Conservation (phyloP, 2,797 vertebrate genomes). For the Ptychadena robeensis region DNA sequence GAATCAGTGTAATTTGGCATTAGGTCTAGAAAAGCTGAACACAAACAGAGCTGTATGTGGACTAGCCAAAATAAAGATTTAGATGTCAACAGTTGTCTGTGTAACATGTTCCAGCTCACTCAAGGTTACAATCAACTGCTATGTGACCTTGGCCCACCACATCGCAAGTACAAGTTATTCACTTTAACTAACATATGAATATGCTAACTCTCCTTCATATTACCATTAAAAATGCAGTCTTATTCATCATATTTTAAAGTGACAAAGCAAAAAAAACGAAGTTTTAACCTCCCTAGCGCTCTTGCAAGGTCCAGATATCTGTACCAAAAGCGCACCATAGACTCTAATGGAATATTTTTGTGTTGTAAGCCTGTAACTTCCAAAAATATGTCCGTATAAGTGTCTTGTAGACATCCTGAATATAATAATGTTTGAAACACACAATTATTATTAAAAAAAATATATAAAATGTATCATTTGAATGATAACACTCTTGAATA, state of each 20-base stretch:
- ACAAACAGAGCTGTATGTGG: neutral
- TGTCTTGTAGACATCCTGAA: too few relatives aligned
- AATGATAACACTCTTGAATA: too few relatives aligned
- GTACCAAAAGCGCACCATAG: too few relatives aligned
- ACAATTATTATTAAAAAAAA: too few relatives aligned
- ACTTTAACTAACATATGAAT: neutral
- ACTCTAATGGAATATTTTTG: too few relatives aligned
- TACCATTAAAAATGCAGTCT: neutral
- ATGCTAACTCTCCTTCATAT: neutral
- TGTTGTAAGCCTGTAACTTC: too few relatives aligned
- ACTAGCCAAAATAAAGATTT: slow-evolving; percentile 7
- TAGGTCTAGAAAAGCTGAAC: neutral
- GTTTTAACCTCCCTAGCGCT: too few relatives aligned
- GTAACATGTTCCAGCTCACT: neutral
- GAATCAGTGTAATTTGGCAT: neutral
- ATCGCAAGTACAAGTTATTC: slow-evolving; percentile 15
- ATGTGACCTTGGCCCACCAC: neutral
- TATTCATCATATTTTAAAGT: neutral
- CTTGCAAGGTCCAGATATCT: too few relatives aligned
- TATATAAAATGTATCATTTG: too few relatives aligned
- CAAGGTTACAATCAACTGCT: neutral
- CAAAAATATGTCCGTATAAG: too few relatives aligned
- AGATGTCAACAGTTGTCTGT: neutral
- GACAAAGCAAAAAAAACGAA: too few relatives aligned
- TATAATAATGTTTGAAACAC: too few relatives aligned